Evolutionary conservation across 2,888 invertebrate genomes (phyloP).

Genomic region (Ophion slaviceki): DNA sequence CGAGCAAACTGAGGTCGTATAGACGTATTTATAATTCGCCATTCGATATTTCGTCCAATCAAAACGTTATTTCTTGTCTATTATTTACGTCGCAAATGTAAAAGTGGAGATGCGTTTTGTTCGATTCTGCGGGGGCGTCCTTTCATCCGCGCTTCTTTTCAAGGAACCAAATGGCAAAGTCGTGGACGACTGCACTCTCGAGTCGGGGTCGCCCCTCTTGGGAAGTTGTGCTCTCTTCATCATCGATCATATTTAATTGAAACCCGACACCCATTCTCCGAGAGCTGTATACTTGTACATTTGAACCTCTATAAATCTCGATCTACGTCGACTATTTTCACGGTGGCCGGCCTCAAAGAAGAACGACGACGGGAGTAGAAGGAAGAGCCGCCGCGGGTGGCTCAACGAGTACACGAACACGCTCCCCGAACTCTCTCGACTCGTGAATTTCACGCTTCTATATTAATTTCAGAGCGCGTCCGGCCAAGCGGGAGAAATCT

Average conservation of each 20-base stretch:
- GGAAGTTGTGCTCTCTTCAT: constrained; percentile 70
- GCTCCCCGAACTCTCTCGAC: constrained; percentile 28
- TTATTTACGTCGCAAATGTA: constrained; percentile 49
- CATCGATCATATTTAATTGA: constrained; percentile 80
- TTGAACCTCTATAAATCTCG: constrained; percentile 75
- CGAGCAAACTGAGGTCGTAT: constrained; percentile 65
- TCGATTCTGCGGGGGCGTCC: constrained; percentile 39
- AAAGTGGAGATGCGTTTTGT: constrained; percentile 33
- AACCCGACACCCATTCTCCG: constrained; percentile 75
- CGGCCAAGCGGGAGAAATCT: neutral
- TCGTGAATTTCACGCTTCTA: constrained; percentile 42
- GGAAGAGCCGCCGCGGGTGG: constrained; percentile 37
- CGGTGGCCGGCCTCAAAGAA: constrained; percentile 51
- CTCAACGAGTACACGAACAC: constrained; percentile 18
- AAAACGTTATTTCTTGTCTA: neutral
- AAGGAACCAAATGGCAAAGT: constrained; percentile 62
- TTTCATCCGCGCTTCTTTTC: constrained; percentile 28
- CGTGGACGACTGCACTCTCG: constrained; percentile 17
- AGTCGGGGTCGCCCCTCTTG: constrained; percentile 31
- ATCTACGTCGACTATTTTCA: constrained; percentile 68
- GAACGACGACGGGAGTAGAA: constrained; percentile 37
- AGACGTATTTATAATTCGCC: constrained; percentile 70
- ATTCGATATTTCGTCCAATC: constrained; percentile 2
- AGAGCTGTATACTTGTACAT: constrained; percentile 50
- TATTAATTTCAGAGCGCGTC: constrained; percentile 24